Evolutionary conservation across 2,888 invertebrate genomes (phyloP).

Genomic region (Lumbricus terrestris): DNA sequence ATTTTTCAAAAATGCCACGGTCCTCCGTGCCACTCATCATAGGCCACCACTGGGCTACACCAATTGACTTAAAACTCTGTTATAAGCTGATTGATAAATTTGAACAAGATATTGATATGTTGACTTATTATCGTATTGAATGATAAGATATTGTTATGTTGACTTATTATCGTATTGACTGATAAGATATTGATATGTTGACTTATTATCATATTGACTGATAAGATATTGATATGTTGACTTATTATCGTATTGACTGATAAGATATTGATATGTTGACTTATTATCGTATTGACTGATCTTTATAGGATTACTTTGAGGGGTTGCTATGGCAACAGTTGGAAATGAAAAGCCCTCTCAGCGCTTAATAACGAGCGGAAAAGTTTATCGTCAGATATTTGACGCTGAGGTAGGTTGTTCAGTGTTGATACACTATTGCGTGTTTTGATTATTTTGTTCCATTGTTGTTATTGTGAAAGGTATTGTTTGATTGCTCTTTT

Average conservation of each 20-base stretch:
- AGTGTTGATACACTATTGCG: background rate
- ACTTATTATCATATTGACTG: no score
- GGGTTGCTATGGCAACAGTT: background rate
- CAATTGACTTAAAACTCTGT: background rate
- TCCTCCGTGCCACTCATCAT: no score
- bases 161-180: background rate
- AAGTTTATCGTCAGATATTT: conserved; percentile 59
- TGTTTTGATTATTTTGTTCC: background rate
- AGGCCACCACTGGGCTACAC: no score
- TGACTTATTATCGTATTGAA: no score
- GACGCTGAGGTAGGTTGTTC: conserved; percentile 57
- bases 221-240: no score
- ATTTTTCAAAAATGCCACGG: no score
- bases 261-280: background rate
- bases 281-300: background rate
- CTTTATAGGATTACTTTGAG: background rate
- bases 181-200: no score
- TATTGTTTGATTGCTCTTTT: background rate
- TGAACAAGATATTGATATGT: background rate
- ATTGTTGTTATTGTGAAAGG: background rate
- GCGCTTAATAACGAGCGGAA: conserved; percentile 53
- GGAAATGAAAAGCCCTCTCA: background rate
- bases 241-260: background rate
- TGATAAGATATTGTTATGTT: no score
- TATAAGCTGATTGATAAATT: background rate